Evolutionary conservation across 2,797 vertebrate genomes (phyloP).

Genomic region (Orestias chungarensis): DNA sequence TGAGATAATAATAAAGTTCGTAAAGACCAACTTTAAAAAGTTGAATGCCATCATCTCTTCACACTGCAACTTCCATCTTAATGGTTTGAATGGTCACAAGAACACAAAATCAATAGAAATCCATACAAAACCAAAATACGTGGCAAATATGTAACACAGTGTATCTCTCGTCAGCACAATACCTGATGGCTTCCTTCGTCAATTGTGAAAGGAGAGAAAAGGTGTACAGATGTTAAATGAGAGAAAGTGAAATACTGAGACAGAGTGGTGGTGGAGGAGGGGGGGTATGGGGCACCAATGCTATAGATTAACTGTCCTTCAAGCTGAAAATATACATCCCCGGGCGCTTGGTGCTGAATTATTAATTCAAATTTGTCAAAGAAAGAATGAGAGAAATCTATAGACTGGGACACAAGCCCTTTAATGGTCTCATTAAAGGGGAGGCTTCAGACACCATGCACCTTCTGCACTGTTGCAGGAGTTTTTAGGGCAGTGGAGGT

Average conservation of each 20-base stretch:
- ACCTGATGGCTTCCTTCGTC: conserved; percentile 63
- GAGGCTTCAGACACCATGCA: conserved; percentile 75
- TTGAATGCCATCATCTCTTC: neutral
- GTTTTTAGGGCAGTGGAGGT: conserved; percentile 69
- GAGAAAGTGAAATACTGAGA: conserved; percentile 42
- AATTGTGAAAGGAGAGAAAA: conserved; percentile 53
- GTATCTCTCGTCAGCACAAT: conserved; percentile 75
- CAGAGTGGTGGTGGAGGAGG: conserved; percentile 15
- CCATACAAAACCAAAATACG: too few relatives aligned
- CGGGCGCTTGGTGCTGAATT: conserved; percentile 83
- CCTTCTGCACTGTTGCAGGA: conserved; percentile 77
- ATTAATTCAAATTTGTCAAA: conserved; percentile 88
- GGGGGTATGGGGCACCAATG: conserved; percentile 48
- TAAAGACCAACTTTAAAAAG: neutral
- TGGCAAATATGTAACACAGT: conserved; percentile 30
- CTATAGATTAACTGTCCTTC: conserved; percentile 92
- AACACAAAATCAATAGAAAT: too few relatives aligned
- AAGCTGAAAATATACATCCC: conserved; percentile 86
- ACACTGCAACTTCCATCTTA: too few relatives aligned
- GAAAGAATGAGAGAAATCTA: conserved; percentile 83
- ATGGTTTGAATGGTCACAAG: neutral
- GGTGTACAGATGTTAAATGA: conserved; percentile 38
- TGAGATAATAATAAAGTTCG: neutral
- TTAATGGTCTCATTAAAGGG: conserved; percentile 86
- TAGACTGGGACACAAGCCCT: conserved; percentile 80